Evolutionary conservation across 2,797 vertebrate species (phyloP), one percentile per base, ranked within the genome.

Genomic region (Myotis findleyi): DNA sequence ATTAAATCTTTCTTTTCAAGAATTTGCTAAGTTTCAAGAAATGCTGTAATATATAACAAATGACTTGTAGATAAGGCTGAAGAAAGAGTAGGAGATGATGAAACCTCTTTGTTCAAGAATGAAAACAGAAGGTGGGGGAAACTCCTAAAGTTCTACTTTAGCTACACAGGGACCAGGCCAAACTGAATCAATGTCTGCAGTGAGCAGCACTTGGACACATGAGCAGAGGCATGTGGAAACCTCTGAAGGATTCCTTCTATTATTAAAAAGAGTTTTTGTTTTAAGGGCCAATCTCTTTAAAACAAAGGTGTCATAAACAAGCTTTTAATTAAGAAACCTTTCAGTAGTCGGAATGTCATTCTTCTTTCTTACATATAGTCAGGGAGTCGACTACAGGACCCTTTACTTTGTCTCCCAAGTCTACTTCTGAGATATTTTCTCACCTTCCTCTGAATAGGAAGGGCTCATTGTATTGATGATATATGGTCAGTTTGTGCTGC

Each of bases 1-100:
- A 97, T 97, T 97, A 97, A 97, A 97, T 96, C 49, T 97, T 97
- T 93, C 75, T 94, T 97, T 97, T 97, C 95, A 97, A 97, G 96
- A 97, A 97, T 97, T 97, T 96, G 95, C 94, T 97, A 97, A 97
- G 96, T 97, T 97, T 97, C 91, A 95, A 91, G 95, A 97, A 97
- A 95, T 93, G 77, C 72, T 93, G 5, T 94, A 93, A 89, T 91
- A 75, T 91, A 71, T 92, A 97, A 92, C 86, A 96, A 96, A 87
- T 89, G 86, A 93, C 94, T 97, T 92, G n/a, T 87, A 93, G 94
- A 94, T 93, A 95, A 84, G 53, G 14, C 72, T 57, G n/a, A 87
- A 92, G 87, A 94, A 93, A 91, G 76, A 89, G 47, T 76, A 62
- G 66, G 91, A 71, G 82, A 97, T 88, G 95, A 95, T 95, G 83